phyloP scores from a whole-genome alignment of 92 coral and sea anemone genomes.

The Desmophyllum pertusum region DNA sequence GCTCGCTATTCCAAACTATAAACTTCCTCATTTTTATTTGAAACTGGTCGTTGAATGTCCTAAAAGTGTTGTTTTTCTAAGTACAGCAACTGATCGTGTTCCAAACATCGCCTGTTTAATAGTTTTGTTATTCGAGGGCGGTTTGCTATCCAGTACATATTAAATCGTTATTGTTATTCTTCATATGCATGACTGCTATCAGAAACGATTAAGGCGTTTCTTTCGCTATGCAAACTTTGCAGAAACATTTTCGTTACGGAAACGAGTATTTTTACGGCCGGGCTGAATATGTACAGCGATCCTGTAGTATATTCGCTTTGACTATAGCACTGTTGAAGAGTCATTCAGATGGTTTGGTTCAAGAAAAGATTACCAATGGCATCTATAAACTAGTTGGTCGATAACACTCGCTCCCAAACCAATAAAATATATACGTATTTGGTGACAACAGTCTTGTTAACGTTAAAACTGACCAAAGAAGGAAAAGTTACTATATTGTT shows the following conservation, averaged over 20 bases:
- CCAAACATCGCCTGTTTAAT: background rate
- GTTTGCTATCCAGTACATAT: background rate
- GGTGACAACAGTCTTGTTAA: background rate
- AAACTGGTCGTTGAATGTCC: background rate
- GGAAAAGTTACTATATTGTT: background rate
- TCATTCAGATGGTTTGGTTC: background rate
- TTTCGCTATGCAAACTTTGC: background rate
- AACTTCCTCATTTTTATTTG: constrained; percentile 1
- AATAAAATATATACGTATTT: background rate
- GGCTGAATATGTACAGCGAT: background rate
- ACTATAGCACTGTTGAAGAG: background rate
- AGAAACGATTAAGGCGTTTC: background rate
- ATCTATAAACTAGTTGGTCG: background rate
- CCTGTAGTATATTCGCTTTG: background rate
- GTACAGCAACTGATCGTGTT: background rate
- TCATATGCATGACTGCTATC: background rate
- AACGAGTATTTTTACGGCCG: background rate
- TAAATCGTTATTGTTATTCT: background rate
- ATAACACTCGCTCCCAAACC: background rate
- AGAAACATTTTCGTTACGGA: background rate
- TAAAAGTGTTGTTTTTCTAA: background rate
- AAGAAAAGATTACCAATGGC: background rate
- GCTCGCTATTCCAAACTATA: background rate
- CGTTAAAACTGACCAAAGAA: background rate
- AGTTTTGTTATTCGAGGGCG: background rate